A percentile compares a stretch with the other conserved stretches of the same genome.
Conservation (phyloP, 2,113 vertebrate species). For the Gallinago jamesoni region DNA sequence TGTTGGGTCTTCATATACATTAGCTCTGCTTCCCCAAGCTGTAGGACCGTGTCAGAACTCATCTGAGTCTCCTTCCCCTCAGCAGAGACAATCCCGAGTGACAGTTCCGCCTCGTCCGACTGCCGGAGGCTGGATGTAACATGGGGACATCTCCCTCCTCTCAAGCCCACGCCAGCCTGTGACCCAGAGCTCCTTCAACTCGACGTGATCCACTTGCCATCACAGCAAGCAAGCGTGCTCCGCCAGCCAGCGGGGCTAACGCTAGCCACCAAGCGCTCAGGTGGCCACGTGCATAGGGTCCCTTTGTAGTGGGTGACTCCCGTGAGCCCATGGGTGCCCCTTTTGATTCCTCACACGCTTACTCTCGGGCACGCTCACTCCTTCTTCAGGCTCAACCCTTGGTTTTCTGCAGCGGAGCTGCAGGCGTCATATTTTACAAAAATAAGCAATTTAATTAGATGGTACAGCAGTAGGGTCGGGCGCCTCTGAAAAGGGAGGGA, state of each 20-base stretch:
- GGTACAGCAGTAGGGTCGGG: not conserved
- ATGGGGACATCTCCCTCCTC: not conserved
- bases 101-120: not conserved
- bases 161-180: not conserved
- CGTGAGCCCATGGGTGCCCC: not conserved
- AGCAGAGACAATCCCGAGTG: not conserved
- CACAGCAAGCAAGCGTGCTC: too few relatives aligned
- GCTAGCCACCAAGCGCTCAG: not conserved
- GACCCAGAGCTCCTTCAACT: not conserved
- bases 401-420: not conserved
- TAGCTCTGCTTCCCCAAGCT: not conserved
- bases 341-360: not conserved
- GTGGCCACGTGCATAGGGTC: not conserved
- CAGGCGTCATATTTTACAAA: not conserved
- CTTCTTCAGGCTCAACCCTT: not conserved
- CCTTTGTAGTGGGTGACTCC: not conserved
- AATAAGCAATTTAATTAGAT: not conserved
- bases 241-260: not conserved
- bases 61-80: not conserved
- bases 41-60: not conserved
- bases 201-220: rapidly evolving
- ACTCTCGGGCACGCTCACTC: not conserved
- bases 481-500: not conserved
- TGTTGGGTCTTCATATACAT: not conserved
- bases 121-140: not conserved